phyloP scores from a whole-genome alignment of 2,797 vertebrate genomes.

The Chaetodon trifasciatus region DNA sequence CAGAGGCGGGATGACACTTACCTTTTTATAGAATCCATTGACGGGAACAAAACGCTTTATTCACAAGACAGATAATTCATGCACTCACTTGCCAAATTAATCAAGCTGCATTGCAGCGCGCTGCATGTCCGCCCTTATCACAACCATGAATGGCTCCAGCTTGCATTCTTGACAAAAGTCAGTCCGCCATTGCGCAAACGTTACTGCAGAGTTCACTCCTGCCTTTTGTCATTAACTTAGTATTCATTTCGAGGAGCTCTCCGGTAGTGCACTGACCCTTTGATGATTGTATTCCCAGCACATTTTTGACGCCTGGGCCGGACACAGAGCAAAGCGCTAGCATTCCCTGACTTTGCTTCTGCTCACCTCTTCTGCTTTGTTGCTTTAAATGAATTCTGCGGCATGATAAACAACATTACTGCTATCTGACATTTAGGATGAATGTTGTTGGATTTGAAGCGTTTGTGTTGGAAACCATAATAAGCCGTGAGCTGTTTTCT shows the following conservation, averaged over 20 bases:
- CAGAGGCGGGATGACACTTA: conserved; percentile 67
- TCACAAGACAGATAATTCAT: conserved; percentile 70
- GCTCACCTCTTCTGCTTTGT: conserved; percentile 52
- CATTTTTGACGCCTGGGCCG: conserved; percentile 46
- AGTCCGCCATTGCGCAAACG: conserved; percentile 67
- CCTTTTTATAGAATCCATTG: conserved; percentile 61
- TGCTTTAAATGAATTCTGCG: conserved; percentile 69
- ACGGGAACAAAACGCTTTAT: conserved; percentile 71
- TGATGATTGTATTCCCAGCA: conserved; percentile 65
- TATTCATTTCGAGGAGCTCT: conserved; percentile 68
- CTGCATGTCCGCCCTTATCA: conserved; percentile 70
- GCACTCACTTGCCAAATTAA: conserved; percentile 77
- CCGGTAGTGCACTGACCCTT: conserved; percentile 40
- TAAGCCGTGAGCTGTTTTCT: conserved; percentile 72
- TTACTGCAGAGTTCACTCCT: conserved; percentile 70
- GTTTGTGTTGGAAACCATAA: conserved; percentile 70
- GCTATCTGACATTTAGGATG: conserved; percentile 83
- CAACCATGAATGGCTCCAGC: conserved; percentile 77
- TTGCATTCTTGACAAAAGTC: conserved; percentile 76
- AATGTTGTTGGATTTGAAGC: conserved; percentile 79
- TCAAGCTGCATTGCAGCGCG: conserved; percentile 69
- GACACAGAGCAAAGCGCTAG: conserved; percentile 40
- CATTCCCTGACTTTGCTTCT: conserved; percentile 32
- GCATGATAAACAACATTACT: conserved; percentile 79
- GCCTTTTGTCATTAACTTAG: conserved; percentile 74